These are phyloP conservation scores for Bombus waltoni DNA, from an alignment of 1,140 invertebrate genomes.

Conservation along the genomic window DNA sequence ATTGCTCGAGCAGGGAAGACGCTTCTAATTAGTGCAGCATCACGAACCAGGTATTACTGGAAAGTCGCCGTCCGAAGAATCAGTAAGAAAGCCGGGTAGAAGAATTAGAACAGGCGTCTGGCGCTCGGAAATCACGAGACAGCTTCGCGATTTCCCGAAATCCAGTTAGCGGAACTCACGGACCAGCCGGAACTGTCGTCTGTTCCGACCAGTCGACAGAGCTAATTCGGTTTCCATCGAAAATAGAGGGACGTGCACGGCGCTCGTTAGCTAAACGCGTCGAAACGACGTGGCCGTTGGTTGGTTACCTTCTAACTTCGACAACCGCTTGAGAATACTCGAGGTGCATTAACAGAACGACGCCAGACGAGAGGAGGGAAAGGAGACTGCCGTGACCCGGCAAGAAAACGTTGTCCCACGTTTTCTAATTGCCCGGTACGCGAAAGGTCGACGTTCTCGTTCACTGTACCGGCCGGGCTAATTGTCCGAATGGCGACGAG, in stretches of 20 bases:
- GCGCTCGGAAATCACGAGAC: slow-evolving; percentile 33
- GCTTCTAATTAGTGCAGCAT: neutral
- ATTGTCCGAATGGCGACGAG: neutral
- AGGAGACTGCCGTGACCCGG: neutral
- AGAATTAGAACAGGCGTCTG: neutral
- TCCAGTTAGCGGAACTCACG: slow-evolving; percentile 48
- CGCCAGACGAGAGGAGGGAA: neutral
- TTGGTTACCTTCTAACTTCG: slow-evolving; percentile 55
- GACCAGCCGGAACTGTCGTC: slow-evolving; percentile 28
- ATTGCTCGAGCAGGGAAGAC: neutral
- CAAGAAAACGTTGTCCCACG: neutral
- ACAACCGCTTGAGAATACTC: slow-evolving; percentile 52
- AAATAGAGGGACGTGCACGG: slow-evolving; percentile 53
- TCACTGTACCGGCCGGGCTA: neutral
- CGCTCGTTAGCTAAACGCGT: slow-evolving; percentile 61
- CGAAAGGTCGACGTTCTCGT: neutral
- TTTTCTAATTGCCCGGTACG: slow-evolving; percentile 13
- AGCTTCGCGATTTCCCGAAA: slow-evolving; percentile 57
- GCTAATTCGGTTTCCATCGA: slow-evolving; percentile 67
- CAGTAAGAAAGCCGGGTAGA: neutral
- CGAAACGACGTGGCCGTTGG: slow-evolving; percentile 27
- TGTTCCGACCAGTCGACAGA: slow-evolving; percentile 2
- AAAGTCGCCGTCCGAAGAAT: neutral
- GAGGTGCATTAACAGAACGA: slow-evolving; percentile 47
- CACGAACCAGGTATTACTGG: neutral